A percentile compares a stretch with the other conserved stretches of the same genome.
Evolutionary conservation across 2,797 vertebrate genomes (phyloP).

Genomic region (Rhinatrema bivittatum): DNA sequence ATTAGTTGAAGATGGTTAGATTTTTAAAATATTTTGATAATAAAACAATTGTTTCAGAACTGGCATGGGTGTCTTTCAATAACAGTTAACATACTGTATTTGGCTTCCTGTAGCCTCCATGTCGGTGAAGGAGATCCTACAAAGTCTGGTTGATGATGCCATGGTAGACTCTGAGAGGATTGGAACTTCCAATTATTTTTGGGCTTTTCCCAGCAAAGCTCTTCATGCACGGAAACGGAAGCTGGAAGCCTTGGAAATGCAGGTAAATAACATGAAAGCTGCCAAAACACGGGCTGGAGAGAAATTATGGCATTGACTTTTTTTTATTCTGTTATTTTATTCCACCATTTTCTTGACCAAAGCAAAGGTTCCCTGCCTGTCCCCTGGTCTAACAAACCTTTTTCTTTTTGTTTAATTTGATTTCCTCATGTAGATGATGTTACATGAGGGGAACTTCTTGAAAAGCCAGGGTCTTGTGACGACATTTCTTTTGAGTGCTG

Average conservation of each 20-base stretch:
- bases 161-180: constrained; percentile 93
- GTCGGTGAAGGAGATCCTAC: constrained; percentile 92
- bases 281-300: too few relatives aligned
- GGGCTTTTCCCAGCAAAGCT: constrained; percentile 96
- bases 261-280: constrained; percentile 57
- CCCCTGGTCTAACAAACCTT: background rate
- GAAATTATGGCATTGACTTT: too few relatives aligned
- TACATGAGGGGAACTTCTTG: too few relatives aligned
- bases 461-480: too few relatives aligned
- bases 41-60: too few relatives aligned
- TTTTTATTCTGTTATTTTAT: constrained; percentile 1
- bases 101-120: constrained; percentile 87
- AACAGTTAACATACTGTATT: too few relatives aligned
- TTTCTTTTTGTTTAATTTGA: background rate
- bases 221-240: constrained; percentile 73
- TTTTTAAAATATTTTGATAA: too few relatives aligned
- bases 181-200: constrained; percentile 96
- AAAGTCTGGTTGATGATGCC: constrained; percentile 92
- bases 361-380: background rate
- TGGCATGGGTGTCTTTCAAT: too few relatives aligned
- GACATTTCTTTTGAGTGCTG: too few relatives aligned
- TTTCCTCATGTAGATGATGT: too few relatives aligned
- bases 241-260: constrained; percentile 72
- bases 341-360: background rate
- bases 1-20: too few relatives aligned